A percentile compares a stretch with the other conserved stretches of the same genome.
Evolutionary conservation across 1,140 invertebrate species (phyloP).

Genomic region (Drosophila ironensis): DNA sequence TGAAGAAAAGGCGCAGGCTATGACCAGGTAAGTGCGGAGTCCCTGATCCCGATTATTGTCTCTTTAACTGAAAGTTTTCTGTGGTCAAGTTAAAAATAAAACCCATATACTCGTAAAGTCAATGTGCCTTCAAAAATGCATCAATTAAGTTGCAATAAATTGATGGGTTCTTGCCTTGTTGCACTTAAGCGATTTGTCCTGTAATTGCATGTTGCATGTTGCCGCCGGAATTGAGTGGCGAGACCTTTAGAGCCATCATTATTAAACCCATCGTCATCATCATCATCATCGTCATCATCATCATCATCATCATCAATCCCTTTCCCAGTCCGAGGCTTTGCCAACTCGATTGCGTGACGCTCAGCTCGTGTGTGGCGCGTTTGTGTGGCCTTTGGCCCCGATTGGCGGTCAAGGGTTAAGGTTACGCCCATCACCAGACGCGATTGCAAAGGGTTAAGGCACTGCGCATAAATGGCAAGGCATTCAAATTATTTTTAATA

Average conservation of each 20-base stretch:
- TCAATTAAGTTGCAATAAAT: neutral
- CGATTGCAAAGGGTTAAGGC: constrained; percentile 25
- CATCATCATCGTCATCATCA: constrained; percentile 16
- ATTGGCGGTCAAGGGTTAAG: constrained; percentile 17
- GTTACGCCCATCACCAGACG: neutral
- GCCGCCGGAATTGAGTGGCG: constrained; percentile 15
- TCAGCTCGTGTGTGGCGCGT: constrained; percentile 2
- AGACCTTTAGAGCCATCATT: constrained; percentile 24
- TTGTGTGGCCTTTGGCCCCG: constrained; percentile 31
- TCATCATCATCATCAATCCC: constrained; percentile 13
- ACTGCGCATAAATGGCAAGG: constrained; percentile 37
- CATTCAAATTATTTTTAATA: constrained; percentile 33
- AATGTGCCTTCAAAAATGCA: too few species aligned
- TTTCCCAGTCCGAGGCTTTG: neutral
- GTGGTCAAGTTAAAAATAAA: too few species aligned
- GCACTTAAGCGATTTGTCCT: constrained; percentile 4
- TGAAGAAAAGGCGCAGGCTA: too few species aligned
- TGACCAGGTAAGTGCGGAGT: too few species aligned
- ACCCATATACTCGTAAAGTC: too few species aligned
- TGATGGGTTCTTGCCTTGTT: neutral
- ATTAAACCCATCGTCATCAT: too few species aligned
- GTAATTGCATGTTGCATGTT: constrained; percentile 51
- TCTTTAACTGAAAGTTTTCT: too few species aligned
- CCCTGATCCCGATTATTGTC: too few species aligned
- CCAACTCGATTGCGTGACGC: constrained; percentile 29